Base-by-base conservation (phyloP, 2,113 vertebrate species). In the Psilopsiagon aurifrons region DNA sequence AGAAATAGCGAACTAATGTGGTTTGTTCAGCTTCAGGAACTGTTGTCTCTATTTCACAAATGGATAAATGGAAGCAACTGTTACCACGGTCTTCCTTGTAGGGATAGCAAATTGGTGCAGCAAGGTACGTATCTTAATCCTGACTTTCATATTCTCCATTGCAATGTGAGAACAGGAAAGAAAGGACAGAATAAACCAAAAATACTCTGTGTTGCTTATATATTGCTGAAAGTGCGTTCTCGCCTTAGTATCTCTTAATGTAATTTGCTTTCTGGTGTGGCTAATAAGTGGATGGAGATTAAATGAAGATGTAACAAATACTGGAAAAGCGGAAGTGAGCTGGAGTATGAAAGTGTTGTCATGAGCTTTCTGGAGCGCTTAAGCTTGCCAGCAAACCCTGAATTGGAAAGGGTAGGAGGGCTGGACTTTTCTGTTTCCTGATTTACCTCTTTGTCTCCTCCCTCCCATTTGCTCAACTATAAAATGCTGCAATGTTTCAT, bases 131-230 rank as follows among this genome's bases (percentile, higher is more conserved):
- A 27, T 35, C 33, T 59, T 37, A 47, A 17, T 15, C 33, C 24
- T 46, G 19, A 14, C 66, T 44, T 49, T 14, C 0, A 0, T 2
- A 1, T 76, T 64, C 54, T 70, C 28, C 46, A 4, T 15, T 28
- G 35, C 47, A 62, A 1, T 2, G 2, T 35, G 15, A 46, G 41
- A 60, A 13, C 10, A 46, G 44, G 55, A 85, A 74, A 71, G 52
- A 83, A 83, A 69, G 33, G 27, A 29, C 0, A 46, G 49, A 77
- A 37, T 24, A 20, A 63, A 74, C 47, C 47, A 25, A 59, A 59
- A 59, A 33, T 7, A 14, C 4, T 64, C 25, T 74, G 47, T 59
- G 49, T 46, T 69, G 57, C 29, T 76, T 82, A 11, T 3, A 35
- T 44, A 60, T 60, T 63, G 82, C 69, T 92, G 35, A 13, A 54